These are phyloP conservation scores for Ophion ellenae DNA, from an alignment of 2,888 invertebrate species.

Conservation along the genomic window DNA sequence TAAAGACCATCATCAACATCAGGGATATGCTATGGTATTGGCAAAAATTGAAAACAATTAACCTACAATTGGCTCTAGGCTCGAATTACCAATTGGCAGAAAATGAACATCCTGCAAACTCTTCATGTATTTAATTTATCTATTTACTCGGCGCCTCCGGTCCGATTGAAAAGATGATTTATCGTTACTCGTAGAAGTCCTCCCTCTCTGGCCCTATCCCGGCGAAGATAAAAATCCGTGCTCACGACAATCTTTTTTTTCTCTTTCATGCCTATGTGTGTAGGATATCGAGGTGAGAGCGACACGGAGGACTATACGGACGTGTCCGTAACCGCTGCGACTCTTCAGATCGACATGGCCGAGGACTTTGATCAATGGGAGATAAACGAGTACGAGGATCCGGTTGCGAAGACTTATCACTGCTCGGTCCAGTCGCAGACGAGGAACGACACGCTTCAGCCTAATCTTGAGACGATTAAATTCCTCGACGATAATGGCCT, in stretches of 20 bases:
- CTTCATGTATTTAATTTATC: conserved; percentile 22
- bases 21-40: neutral
- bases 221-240: conserved; percentile 59
- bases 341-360: conserved; percentile 67
- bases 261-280: conserved; percentile 47
- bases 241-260: conserved; percentile 63
- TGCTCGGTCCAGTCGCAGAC: conserved; percentile 64
- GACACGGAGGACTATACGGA: conserved; percentile 71
- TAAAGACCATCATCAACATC: neutral
- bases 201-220: neutral
- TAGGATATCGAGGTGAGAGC: conserved; percentile 66
- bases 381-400: conserved; percentile 71
- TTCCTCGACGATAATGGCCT: conserved; percentile 69
- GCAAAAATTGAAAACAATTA: neutral
- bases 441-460: conserved; percentile 66
- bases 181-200: conserved; percentile 34
- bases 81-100: neutral
- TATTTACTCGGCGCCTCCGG: conserved; percentile 7
- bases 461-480: conserved; percentile 67
- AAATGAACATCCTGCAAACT: neutral
- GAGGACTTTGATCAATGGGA: conserved; percentile 72
- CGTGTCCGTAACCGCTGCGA: conserved; percentile 69
- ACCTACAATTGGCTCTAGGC: too few species aligned
- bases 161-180: conserved; percentile 57
- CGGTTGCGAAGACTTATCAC: conserved; percentile 69